Percentiles rank a stretch among this genome's conserved stretches.
These are phyloP conservation scores for Agonopterix alstromeriana DNA, from an alignment of 2,888 invertebrate species.

Conservation along the genomic window DNA sequence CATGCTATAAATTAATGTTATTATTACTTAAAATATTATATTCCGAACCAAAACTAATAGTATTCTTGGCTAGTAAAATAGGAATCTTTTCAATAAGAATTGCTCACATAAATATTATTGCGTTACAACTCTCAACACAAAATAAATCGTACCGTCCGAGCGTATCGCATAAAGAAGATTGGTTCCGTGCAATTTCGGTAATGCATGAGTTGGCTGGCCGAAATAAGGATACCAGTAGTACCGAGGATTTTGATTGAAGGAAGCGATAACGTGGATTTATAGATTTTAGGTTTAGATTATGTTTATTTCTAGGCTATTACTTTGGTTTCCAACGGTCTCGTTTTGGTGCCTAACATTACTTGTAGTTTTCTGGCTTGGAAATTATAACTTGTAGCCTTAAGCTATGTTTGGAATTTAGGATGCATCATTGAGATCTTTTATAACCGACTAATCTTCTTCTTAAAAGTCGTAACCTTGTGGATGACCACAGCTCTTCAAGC, in stretches of 20 bases:
- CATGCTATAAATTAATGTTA: no score
- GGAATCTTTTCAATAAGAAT: constrained; percentile 13
- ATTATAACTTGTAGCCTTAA: no score
- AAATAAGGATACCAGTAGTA: constrained; percentile 8
- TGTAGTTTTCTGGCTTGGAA: no score
- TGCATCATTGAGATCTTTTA: no score
- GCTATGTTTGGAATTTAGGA: no score
- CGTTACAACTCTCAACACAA: constrained; percentile 35
- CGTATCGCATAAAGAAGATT: constrained; percentile 61
- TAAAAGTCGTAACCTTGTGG: no score
- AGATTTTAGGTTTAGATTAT: constrained; percentile 4
- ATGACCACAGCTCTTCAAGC: no score
- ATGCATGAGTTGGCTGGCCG: constrained; percentile 61
- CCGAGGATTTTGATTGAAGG: constrained; percentile 52
- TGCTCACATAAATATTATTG: constrained; percentile 35
- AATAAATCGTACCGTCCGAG: constrained; percentile 45
- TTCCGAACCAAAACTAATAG: no score
- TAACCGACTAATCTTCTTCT: no score
- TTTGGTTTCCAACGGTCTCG: no score
- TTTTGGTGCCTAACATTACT: no score
- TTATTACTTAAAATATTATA: no score
- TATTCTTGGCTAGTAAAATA: neutral
- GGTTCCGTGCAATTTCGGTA: constrained; percentile 66
- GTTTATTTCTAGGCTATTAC: neutral
- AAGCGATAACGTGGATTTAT: constrained; percentile 27